Evolutionary conservation across 2,797 vertebrate species (phyloP).

Genomic region (Anas capensis): DNA sequence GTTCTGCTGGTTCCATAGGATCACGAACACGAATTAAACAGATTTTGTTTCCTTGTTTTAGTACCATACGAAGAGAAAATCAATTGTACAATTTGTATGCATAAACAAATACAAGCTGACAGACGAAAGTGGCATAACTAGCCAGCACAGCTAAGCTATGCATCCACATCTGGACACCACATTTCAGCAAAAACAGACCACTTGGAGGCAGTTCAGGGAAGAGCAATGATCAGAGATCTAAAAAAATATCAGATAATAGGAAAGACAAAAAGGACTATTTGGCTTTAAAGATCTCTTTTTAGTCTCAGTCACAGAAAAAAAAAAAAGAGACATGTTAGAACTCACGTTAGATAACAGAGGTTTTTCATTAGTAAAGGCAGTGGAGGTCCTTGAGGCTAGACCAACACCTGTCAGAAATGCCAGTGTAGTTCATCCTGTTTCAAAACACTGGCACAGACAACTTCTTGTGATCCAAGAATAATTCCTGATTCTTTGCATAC

Average conservation of each 20-base stretch:
- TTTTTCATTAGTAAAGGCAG: neutral
- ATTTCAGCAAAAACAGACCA: neutral
- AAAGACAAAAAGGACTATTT: neutral
- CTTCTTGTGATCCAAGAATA: neutral
- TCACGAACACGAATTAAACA: neutral
- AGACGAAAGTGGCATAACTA: neutral
- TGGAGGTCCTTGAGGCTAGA: neutral
- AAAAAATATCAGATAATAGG: neutral
- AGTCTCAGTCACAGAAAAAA: neutral
- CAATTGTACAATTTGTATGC: neutral
- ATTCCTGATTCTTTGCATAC: neutral
- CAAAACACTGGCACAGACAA: neutral
- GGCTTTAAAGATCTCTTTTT: neutral
- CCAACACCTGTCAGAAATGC: neutral
- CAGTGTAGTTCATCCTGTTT: neutral
- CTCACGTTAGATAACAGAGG: neutral
- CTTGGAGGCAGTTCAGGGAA: neutral
- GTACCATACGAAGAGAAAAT: neutral
- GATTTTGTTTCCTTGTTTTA: neutral
- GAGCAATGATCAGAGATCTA: neutral
- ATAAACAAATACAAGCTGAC: neutral
- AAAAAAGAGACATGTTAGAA: neutral
- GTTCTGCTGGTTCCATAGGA: neutral
- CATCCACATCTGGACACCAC: neutral
- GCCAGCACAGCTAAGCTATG: neutral